A percentile compares a stretch with the other conserved stretches of the same genome.
phyloP scores from a whole-genome alignment of 2,797 vertebrate genomes.

The Mus caroli region DNA sequence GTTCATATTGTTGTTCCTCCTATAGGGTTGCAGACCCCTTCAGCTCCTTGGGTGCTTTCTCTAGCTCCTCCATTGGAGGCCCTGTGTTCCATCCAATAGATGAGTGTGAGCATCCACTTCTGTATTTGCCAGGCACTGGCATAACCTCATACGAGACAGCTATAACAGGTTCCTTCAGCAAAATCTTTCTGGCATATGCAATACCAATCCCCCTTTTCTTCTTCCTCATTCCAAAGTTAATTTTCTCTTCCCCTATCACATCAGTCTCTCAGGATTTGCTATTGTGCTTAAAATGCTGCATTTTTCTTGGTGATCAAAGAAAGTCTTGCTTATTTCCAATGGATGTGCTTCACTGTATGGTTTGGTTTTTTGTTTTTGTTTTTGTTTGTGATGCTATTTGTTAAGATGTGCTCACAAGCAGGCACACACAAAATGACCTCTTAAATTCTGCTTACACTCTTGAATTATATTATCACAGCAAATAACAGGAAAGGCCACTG shows the following conservation, averaged over 20 bases:
- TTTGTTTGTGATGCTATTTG: background rate
- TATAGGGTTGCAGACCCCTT: no score
- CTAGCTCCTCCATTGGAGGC: no score
- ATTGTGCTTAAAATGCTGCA: background rate
- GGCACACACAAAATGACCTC: background rate
- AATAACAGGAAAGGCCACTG: background rate
- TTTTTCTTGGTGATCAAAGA: background rate
- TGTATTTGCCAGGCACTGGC: no score
- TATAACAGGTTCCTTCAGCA: no score
- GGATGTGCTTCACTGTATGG: background rate
- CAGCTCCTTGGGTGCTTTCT: no score
- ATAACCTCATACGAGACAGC: no score
- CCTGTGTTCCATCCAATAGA: no score
- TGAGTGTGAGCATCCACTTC: no score
- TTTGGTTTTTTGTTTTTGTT: background rate
- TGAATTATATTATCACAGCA: conserved; percentile 29
- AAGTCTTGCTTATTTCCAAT: background rate
- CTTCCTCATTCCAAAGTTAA: background rate
- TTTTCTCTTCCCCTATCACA: background rate
- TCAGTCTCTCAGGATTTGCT: background rate
- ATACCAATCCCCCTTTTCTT: background rate
- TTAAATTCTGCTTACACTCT: background rate
- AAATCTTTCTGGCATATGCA: no score
- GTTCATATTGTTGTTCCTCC: no score
- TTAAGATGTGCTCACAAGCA: background rate